Percentiles rank a stretch among this genome's conserved stretches.
Conservation (phyloP, 2,797 vertebrate genomes). For the Melanotaenia maccullochi region DNA sequence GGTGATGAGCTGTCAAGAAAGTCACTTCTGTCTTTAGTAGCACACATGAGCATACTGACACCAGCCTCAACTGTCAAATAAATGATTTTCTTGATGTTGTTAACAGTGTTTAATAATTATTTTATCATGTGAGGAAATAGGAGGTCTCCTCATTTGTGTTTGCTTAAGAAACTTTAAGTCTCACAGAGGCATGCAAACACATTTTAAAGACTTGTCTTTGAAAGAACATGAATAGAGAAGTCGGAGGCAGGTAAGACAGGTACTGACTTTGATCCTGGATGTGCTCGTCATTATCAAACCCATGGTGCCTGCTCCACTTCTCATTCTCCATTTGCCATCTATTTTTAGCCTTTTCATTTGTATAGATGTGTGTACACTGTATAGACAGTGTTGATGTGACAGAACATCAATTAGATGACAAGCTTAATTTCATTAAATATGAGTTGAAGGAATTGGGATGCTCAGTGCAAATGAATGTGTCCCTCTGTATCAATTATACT, state of each 20-base stretch:
- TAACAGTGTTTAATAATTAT: constrained; percentile 46
- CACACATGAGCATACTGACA: constrained; percentile 40
- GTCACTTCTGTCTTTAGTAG: constrained; percentile 49
- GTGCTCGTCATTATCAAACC: constrained; percentile 60
- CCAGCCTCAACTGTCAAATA: constrained; percentile 42
- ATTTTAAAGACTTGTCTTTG: constrained; percentile 53
- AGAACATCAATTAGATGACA: constrained; percentile 51
- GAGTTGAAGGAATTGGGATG: constrained; percentile 3
- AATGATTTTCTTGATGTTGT: constrained; percentile 20
- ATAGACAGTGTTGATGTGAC: constrained; percentile 10
- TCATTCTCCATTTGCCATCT: constrained; percentile 43
- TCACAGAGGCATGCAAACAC: constrained; percentile 28
- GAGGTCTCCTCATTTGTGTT: constrained; percentile 27
- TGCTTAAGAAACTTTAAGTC: constrained; percentile 28
- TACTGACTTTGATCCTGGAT: constrained; percentile 55
- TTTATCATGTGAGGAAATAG: constrained; percentile 25
- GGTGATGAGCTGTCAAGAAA: constrained; percentile 63
- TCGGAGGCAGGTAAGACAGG: constrained; percentile 49
- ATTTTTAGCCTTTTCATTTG: constrained; percentile 65
- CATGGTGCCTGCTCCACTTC: constrained; percentile 68
- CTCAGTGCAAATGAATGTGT: not conserved
- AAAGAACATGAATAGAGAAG: constrained; percentile 32
- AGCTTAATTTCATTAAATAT: constrained; percentile 32
- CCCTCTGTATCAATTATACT: constrained; percentile 27
- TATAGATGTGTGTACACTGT: constrained; percentile 27